Base-by-base conservation (phyloP, 2,888 invertebrate species). In the Chrysotoxum bicinctum region DNA sequence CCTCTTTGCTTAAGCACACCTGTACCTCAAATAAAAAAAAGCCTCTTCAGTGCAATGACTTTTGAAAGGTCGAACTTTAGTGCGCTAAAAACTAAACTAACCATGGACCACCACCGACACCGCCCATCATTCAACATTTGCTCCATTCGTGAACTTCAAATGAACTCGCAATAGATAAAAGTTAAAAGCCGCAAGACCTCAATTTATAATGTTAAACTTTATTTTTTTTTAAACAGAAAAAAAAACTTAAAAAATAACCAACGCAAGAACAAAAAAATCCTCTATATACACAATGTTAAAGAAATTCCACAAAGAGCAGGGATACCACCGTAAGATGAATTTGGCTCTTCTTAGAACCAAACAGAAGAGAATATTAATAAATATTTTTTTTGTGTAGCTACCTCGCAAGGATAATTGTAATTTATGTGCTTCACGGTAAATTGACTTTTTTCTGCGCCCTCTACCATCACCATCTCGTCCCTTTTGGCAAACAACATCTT, bases 351-450 rank as follows among this genome's bases (percentile, higher is more conserved):
- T 35, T 50, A 62, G 35, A 73, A 78, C 50, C 48, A 56, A 66
- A 70, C 70, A 30, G 32, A 30, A 45, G 30, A 30, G 7, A 12
- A 32, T 19, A 64, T 64, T 45, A 75, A 75, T 83, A 84, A 75
- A 74, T 75, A 79, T 58, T 75, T 79, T 79, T 78, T 79, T 70
- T 79, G 14, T 50, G 8, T 1, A 26, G 14, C 50, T 66, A 75
- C 79, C 79, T 79, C 75, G 70, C 83, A 84, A 80, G 84, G 84
- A 84, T 80, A 35, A 84, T 84, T 84, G 84, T 84, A 84, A 84
- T 84, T 84, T 84, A 84, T 84, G 79, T 80, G 75, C 84, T 84
- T 84, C 70, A 84, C 75, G 80, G 79, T 84, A 79, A 75, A 84
- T 84, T 84, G 74, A 84, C 74, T 79, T 79, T 70, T 76, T 74